Conservation (phyloP, 2,888 invertebrate species). For the Leptopilina drosophilae region DNA sequence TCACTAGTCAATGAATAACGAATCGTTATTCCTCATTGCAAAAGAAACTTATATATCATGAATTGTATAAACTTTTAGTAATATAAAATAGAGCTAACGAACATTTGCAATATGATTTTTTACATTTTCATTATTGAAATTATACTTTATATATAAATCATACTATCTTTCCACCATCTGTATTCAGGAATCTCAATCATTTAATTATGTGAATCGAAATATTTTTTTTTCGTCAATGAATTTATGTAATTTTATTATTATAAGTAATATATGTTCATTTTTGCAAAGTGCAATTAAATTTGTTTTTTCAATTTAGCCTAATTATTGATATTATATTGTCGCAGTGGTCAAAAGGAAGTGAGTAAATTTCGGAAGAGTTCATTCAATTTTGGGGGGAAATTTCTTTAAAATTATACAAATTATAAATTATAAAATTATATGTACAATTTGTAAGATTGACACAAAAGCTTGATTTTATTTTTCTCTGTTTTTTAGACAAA, state of each 20-base stretch:
- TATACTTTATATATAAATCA: conserved; percentile 5
- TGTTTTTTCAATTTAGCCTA: not conserved
- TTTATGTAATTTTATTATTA: conserved; percentile 37
- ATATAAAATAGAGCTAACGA: conserved; percentile 30
- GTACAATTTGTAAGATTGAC: no score
- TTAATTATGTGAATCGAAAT: conserved; percentile 4
- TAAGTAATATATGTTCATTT: conserved; percentile 23
- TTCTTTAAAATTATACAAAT: no score
- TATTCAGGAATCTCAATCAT: conserved; percentile 32
- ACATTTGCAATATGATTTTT: conserved; percentile 6
- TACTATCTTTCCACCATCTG: not conserved
- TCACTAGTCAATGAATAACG: conserved; percentile 36
- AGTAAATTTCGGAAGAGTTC: no score
- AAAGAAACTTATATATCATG: conserved; percentile 38
- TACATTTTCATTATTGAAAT: conserved; percentile 17
- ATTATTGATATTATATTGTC: no score
- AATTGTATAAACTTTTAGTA: conserved; percentile 38
- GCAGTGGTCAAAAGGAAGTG: no score
- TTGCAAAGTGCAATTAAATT: conserved; percentile 17
- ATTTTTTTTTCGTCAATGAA: conserved; percentile 20
- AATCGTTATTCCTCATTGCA: conserved; percentile 38
- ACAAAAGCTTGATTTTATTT: no score
- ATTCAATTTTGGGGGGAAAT: no score
- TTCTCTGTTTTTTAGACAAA: no score
- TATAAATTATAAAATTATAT: no score